phyloP scores from a whole-genome alignment of 1,140 invertebrate genomes.

The Leptopilina boulardi region DNA sequence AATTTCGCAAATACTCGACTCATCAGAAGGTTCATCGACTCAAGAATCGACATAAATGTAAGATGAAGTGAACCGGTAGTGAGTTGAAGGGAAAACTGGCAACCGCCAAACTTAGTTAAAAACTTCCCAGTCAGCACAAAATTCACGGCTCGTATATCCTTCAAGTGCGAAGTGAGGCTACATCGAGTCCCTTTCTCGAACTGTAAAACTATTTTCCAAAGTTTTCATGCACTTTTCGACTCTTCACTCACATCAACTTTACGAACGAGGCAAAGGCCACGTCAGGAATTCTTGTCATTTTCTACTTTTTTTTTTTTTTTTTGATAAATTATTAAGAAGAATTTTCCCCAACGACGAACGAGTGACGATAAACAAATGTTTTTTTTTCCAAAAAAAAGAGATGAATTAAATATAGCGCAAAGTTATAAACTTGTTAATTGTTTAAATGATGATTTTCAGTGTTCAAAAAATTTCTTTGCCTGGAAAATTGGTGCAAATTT shows the following conservation, averaged over 20 bases:
- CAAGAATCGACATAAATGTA: slow-evolving; percentile 56
- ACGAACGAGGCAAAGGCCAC: slow-evolving; percentile 30
- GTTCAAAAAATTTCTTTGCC: background rate
- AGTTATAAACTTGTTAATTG: background rate
- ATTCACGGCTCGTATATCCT: slow-evolving; percentile 49
- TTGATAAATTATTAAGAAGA: background rate
- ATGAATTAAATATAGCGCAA: background rate
- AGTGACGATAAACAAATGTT: background rate
- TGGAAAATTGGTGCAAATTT: background rate
- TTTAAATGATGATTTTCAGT: background rate
- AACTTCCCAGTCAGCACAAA: slow-evolving; percentile 59
- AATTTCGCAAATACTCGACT: slow-evolving; percentile 40
- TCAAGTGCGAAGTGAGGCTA: slow-evolving; percentile 51
- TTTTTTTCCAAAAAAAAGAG: background rate
- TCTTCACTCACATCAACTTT: slow-evolving; percentile 37
- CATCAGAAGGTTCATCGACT: slow-evolving; percentile 53
- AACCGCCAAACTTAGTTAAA: slow-evolving; percentile 62
- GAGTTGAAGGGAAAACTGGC: slow-evolving; percentile 53
- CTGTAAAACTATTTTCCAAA: slow-evolving; percentile 55
- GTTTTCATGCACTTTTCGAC: slow-evolving; percentile 51
- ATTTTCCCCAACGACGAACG: background rate
- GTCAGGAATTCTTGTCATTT: slow-evolving; percentile 38
- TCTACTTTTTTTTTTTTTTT: background rate
- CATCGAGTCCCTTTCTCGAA: slow-evolving; percentile 37
- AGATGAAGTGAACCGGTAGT: slow-evolving; percentile 41